Conservation (phyloP, 2,888 invertebrate species). For the Acleris emargana region DNA sequence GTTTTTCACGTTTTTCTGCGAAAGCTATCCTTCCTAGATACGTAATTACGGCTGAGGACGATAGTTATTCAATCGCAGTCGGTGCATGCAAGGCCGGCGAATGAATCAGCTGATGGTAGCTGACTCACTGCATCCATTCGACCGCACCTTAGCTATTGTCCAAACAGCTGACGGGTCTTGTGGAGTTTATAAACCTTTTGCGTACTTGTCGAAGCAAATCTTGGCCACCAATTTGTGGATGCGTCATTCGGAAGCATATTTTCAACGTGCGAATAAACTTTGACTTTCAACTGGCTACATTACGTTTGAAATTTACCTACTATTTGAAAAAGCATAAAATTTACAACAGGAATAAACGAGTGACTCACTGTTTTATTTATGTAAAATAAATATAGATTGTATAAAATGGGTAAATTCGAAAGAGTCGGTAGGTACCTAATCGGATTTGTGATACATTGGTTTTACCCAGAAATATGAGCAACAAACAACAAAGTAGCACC, state of each 20-base stretch:
- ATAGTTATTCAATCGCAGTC: constrained; percentile 45
- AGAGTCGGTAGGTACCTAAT: constrained; percentile 57
- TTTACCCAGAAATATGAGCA: constrained; percentile 55
- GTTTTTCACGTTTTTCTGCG: constrained; percentile 25
- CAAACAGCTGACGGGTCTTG: constrained; percentile 53
- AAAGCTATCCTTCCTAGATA: constrained; percentile 32
- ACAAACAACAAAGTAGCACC: constrained; percentile 47
- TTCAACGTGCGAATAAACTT: background rate
- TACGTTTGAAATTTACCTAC: background rate
- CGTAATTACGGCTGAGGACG: constrained; percentile 35
- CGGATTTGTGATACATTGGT: constrained; percentile 65
- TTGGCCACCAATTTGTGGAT: background rate
- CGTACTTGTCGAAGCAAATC: background rate
- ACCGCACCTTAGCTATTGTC: constrained; percentile 58
- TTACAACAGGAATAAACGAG: background rate
- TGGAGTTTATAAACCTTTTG: constrained; percentile 6
- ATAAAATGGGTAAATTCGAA: constrained; percentile 63
- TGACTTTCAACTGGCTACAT: background rate
- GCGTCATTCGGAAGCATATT: background rate
- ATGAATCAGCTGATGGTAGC: constrained; percentile 74
- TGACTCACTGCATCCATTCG: constrained; percentile 55
- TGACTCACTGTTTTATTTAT: constrained; percentile 39
- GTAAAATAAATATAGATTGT: constrained; percentile 67
- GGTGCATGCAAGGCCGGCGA: constrained; percentile 68
- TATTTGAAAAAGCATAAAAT: background rate